A percentile compares a stretch with the other conserved stretches of the same genome.
Evolutionary conservation across 2,888 invertebrate species (phyloP).

Genomic region (Papilio gigon): DNA sequence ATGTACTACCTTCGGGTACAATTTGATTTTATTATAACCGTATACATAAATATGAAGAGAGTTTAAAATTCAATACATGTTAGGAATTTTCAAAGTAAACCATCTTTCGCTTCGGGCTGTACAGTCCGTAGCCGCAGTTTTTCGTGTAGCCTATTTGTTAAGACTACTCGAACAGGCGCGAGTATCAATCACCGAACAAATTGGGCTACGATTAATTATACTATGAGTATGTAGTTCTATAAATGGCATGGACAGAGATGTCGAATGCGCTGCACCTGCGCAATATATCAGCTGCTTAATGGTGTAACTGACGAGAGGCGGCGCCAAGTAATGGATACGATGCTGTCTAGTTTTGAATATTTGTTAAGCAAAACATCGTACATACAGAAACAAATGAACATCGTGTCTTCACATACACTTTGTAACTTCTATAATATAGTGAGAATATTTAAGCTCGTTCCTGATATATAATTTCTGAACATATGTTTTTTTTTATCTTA

Average conservation of each 20-base stretch:
- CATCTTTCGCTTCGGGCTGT: not conserved
- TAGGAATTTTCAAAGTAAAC: not conserved
- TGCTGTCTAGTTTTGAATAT: conserved; percentile 18
- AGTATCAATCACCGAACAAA: conserved; percentile 37
- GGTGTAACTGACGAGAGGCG: conserved; percentile 25
- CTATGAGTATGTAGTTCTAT: conserved; percentile 27
- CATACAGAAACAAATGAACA: not conserved
- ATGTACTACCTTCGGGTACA: not conserved
- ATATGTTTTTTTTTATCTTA: too few species aligned
- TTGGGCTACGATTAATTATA: conserved; percentile 41
- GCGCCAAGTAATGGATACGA: not conserved
- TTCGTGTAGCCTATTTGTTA: conserved; percentile 27
- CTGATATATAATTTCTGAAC: too few species aligned
- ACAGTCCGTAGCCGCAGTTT: too few species aligned
- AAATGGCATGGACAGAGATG: conserved; percentile 37
- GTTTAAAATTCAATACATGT: not conserved
- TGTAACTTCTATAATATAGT: not conserved
- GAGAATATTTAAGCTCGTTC: too few species aligned
- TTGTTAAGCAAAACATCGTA: conserved; percentile 13
- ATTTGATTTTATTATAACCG: not conserved
- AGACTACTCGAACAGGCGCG: conserved; percentile 22
- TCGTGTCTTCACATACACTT: not conserved
- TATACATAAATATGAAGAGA: conserved; percentile 1
- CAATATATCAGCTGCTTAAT: conserved; percentile 39
- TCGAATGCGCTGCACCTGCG: conserved; percentile 38